Evolutionary conservation across 1,140 invertebrate genomes (phyloP).

Genomic region (Scaptomyza montana): DNA sequence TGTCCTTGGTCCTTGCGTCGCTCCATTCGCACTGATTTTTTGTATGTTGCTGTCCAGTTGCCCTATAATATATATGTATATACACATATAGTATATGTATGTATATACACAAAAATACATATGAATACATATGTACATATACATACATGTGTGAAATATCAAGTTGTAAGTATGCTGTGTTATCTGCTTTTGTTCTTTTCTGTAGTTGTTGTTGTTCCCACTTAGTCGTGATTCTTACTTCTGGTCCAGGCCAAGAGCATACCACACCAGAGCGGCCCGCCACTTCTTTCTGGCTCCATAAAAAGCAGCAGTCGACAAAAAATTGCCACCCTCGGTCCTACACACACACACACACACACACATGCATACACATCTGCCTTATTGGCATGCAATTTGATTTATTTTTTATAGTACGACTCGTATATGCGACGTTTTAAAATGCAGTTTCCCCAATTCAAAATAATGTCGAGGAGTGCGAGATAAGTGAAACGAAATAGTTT

Average conservation of each 20-base stretch:
- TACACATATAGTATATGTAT: background rate
- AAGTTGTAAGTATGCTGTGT: constrained; percentile 19
- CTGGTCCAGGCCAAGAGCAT: constrained; percentile 1
- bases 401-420: constrained; percentile 28
- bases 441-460: constrained; percentile 19
- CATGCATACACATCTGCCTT: constrained; percentile 5
- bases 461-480: background rate
- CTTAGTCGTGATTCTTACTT: constrained; percentile 5
- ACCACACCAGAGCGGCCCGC: background rate
- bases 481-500: background rate
- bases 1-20: no score
- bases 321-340: constrained; percentile 4
- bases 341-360: background rate
- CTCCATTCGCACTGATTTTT: background rate
- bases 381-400: constrained; percentile 46
- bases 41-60: constrained; percentile 32
- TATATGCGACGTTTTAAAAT: constrained; percentile 25
- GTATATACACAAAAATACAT: background rate
- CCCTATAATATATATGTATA: constrained; percentile 13
- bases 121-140: background rate
- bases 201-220: constrained; percentile 15
- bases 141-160: constrained; percentile 9
- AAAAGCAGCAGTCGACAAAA: constrained; percentile 36
- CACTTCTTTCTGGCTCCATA: constrained; percentile 16
- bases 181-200: background rate